phyloP scores from a whole-genome alignment of 2,888 invertebrate genomes.

The Drosophila setosimentum region DNA sequence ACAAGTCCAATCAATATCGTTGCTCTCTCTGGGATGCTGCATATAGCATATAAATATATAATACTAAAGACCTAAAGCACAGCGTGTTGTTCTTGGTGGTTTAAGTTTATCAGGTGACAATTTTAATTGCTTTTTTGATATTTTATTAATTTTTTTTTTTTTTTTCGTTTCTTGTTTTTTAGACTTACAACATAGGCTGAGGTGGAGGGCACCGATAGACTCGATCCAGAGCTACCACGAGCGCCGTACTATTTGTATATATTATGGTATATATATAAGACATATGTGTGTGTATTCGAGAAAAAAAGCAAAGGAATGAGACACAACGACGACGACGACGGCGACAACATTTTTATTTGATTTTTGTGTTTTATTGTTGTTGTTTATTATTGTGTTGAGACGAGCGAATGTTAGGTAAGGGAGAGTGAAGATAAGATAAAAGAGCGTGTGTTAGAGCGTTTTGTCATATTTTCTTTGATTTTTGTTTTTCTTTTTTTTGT shows the following conservation, averaged over 20 bases:
- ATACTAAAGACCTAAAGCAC: conserved; percentile 35
- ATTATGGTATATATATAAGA: conserved; percentile 51
- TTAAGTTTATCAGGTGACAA: conserved; percentile 21
- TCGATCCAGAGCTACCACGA: conserved; percentile 91
- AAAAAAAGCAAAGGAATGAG: conserved; percentile 38
- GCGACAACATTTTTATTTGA: conserved; percentile 38
- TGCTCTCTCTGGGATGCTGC: conserved; percentile 49
- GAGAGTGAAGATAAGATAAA: conserved; percentile 74
- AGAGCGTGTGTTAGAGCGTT: conserved; percentile 72
- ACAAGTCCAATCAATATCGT: conserved; percentile 51
- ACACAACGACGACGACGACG: conserved; percentile 49
- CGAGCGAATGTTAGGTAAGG: conserved; percentile 49
- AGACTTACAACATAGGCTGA: conserved; percentile 89
- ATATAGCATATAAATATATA: conserved; percentile 12
- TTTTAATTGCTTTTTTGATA: conserved; percentile 14
- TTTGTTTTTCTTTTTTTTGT: conserved; percentile 22
- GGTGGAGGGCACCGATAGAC: conserved; percentile 93
- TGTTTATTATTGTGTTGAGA: conserved; percentile 45
- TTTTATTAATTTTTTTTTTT: not conserved
- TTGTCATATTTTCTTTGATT: conserved; percentile 36
- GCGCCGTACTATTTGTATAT: conserved; percentile 83
- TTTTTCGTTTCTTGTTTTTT: conserved; percentile 75
- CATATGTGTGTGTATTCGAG: conserved; percentile 9
- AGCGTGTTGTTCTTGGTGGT: conserved; percentile 42
- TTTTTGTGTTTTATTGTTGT: conserved; percentile 32